A percentile compares a stretch with the other conserved stretches of the same genome.
Evolutionary conservation across 1,140 invertebrate species (phyloP).

Genomic region (Papilio glaucus): DNA sequence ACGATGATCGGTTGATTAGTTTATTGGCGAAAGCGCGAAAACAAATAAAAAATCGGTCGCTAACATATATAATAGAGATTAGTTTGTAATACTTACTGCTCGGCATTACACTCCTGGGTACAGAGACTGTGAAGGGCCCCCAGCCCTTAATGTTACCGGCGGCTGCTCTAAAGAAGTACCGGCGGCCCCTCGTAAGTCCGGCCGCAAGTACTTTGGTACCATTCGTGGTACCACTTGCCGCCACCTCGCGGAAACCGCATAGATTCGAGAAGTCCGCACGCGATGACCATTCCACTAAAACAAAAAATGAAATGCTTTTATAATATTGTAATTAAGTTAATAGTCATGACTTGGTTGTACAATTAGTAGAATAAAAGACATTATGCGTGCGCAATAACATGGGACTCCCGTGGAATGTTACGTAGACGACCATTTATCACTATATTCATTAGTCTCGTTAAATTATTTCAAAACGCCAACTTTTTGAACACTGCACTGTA

Average conservation of each 20-base stretch:
- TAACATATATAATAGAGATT: background rate
- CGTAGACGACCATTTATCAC: too few relatives aligned
- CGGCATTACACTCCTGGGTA: constrained; percentile 92
- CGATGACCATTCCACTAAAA: constrained; percentile 93
- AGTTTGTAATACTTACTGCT: constrained; percentile 89
- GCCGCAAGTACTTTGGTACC: constrained; percentile 87
- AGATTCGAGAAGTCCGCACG: constrained; percentile 91
- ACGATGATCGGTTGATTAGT: too few relatives aligned
- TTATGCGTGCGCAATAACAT: too few relatives aligned
- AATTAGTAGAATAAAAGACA: too few relatives aligned
- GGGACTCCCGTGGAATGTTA: too few relatives aligned
- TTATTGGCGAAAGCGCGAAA: too few relatives aligned
- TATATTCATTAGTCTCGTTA: too few relatives aligned
- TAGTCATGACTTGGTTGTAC: too few relatives aligned
- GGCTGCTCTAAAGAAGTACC: constrained; percentile 94
- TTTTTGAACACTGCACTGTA: too few relatives aligned
- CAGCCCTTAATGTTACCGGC: constrained; percentile 96
- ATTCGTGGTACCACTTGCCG: constrained; percentile 84
- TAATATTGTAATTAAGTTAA: too few relatives aligned
- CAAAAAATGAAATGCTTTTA: background rate
- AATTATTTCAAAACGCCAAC: too few relatives aligned
- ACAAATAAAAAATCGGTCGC: background rate
- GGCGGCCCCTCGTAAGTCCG: constrained; percentile 90
- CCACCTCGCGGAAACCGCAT: constrained; percentile 90
- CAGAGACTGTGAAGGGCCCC: constrained; percentile 89